These are phyloP conservation scores for Oncorhynchus tshawytscha DNA, from an alignment of 2,113 vertebrate genomes.

Conservation along the genomic window DNA sequence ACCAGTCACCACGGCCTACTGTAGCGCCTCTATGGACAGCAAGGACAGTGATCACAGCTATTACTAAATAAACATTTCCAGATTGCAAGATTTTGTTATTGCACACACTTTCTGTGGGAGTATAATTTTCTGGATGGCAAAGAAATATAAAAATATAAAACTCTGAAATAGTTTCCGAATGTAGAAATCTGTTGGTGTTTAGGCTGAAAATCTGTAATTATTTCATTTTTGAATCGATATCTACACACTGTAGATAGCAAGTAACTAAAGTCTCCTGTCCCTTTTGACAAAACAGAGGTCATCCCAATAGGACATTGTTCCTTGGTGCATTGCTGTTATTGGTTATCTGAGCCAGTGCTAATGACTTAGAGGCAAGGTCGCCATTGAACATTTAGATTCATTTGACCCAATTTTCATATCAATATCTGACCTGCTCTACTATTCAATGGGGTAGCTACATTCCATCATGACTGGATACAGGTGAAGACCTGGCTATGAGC, in stretches of 20 bases:
- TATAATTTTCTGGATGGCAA: not conserved
- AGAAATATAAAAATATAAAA: not conserved
- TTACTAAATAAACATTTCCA: conserved; percentile 18
- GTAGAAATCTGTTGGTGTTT: not conserved
- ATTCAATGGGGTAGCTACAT: not conserved
- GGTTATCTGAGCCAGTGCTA: conserved; percentile 1
- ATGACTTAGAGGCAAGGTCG: conserved; percentile 15
- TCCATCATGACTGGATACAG: conserved; percentile 9
- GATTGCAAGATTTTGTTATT: conserved; percentile 13
- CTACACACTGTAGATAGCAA: not conserved
- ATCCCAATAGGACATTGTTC: conserved; percentile 27
- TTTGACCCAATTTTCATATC: conserved; percentile 14
- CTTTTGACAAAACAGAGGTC: conserved; percentile 8
- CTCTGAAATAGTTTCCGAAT: not conserved
- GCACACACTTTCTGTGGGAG: conserved; percentile 3
- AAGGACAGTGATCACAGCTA: conserved; percentile 20
- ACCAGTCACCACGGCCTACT: conserved; percentile 4
- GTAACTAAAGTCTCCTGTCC: not conserved
- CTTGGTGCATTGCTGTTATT: conserved; percentile 24
- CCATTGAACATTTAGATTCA: conserved; percentile 13
- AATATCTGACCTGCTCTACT: conserved; percentile 9
- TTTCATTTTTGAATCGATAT: not conserved
- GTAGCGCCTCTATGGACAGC: conserved; percentile 9
- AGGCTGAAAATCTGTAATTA: not conserved
- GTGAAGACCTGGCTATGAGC: not conserved